Conservation (phyloP, 2,113 vertebrate species). For the Lycaon pictus region DNA sequence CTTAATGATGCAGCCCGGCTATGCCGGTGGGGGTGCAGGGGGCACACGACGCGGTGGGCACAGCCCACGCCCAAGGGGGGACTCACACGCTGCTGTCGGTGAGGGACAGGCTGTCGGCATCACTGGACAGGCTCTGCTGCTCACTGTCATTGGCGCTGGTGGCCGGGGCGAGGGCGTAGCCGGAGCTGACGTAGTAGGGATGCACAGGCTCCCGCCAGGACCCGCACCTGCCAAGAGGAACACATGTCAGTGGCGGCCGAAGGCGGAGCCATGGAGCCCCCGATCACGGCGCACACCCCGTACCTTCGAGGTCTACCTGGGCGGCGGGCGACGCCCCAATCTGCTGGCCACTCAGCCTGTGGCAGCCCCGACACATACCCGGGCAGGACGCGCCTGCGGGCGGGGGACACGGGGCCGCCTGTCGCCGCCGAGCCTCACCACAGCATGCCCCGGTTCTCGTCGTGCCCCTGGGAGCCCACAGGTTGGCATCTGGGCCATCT, state of each 20-base stretch:
- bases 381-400: no score
- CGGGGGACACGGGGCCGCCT: no score
- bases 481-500: not conserved
- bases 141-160: conserved; percentile 99
- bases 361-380: no score
- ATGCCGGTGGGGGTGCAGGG: not conserved
- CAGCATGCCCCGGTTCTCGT: no score
- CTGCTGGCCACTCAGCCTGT: no score
- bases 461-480: no score
- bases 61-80: not conserved
- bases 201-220: conserved; percentile 95
- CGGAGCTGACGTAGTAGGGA: conserved; percentile 97
- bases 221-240: conserved; percentile 86
- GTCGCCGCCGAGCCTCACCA: no score
- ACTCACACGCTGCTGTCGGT: conserved; percentile 97
- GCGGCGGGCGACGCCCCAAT: no score
- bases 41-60: no score
- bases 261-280: no score
- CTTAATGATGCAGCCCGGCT: not conserved
- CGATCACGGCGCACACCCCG: no score
- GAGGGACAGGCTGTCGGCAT: conserved; percentile 97
- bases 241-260: rapidly evolving
- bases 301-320: no score
- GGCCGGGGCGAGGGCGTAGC: conserved; percentile 95
- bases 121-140: conserved; percentile 99